Evolutionary conservation across 2,113 vertebrate species (phyloP), one percentile per base, ranked within the genome.

Genomic region (Ctenomys sociabilis): DNA sequence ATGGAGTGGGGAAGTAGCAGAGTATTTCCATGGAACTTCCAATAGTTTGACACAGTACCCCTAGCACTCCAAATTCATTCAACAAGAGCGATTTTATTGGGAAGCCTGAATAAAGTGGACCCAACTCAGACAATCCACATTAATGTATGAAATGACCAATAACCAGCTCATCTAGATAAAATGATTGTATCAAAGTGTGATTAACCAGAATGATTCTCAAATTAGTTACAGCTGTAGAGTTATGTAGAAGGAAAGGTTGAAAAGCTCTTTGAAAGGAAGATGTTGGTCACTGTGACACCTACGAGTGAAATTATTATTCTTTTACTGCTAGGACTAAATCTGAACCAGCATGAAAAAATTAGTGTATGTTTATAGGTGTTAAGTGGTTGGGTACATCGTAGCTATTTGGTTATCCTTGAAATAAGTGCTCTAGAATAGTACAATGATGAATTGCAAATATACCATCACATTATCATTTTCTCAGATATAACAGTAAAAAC

Each of bases 281-380:
- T 72, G 19, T 91, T 64, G 32, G 85, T 49, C 24, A 37, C 19
- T 70, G 43, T n/a, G 81, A 22, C 4, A n/a, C 12, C 49, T 49
- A 57, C 91, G 85, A 91, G 81, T 32, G 70, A 96, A 54, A 90
- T 85, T 3, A 35, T 87, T 92, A 80, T 52, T 49, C 24, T 68
- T n/a, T 28, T 19, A 49, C 5, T 35, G 26, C 64, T n/a, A 78
- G 37, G 49, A 57, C 32, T 64, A 78, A 85, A 82, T 93, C 43
- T 70, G 24, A 5, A 2, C 3, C 83, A 24, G 6, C 83, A 28
- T 49, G 77, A 80, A 78, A 78, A 90, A 84, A 40, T 40, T 35
- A 57, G 7, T 1, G 75, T 35, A n/a, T 52, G 63, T 89, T 91
- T 26, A 75, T 64, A 28, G 2, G n/a, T 77, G 0, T 75, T 45